Base-by-base conservation (phyloP, 1,140 invertebrate species). In the Diorhabda sublineata region DNA sequence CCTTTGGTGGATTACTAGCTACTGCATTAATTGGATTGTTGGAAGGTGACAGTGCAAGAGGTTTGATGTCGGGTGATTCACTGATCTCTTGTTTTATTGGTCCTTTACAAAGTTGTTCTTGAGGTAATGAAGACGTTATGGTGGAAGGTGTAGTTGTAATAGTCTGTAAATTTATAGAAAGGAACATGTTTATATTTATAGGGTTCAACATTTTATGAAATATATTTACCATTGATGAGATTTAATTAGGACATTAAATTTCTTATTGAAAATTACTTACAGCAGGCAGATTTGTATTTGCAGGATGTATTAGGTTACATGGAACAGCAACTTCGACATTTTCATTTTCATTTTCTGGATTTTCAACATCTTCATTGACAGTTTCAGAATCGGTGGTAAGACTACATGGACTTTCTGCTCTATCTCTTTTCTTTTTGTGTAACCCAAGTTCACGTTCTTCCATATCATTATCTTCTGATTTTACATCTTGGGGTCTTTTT, bases 361-460 rank as follows among this genome's bases (percentile, higher is more conserved):
- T 85, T 75, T 92, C 91, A 5, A 84, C 86, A 75, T 92, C 91
- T 79, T 93, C 91, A 81, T 91, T 89, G 43, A 90, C 87, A 41
- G 90, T 89, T 73, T 90, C 91, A 66, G 90, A 92, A 76, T 93
- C 92, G 60, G 91, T 91, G 42, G 91, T 92, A 59, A 92, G 84
- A 76, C 91, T 93, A 78, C 90, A 88, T 7, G 92, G 92, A 82
- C 91, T 93, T 69, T 87, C 87, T 11, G 85, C 81, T 60, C 90
- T 80, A 72, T 91, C 89, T 66, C 89, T 85, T 79, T 91, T 91
- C 77, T 92, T 92, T 75, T 91, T 90, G 57, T 85, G 87, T 64
- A 86, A 84, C 45, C 86, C 86, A 42, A 89, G 85, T 73, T 88
- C 87, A 66, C 85, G 86, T 75, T 88, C 87, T 71, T 89, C 86